Base-by-base conservation (phyloP, 2,797 vertebrate genomes). In the Aselliscus stoliczkanus region DNA sequence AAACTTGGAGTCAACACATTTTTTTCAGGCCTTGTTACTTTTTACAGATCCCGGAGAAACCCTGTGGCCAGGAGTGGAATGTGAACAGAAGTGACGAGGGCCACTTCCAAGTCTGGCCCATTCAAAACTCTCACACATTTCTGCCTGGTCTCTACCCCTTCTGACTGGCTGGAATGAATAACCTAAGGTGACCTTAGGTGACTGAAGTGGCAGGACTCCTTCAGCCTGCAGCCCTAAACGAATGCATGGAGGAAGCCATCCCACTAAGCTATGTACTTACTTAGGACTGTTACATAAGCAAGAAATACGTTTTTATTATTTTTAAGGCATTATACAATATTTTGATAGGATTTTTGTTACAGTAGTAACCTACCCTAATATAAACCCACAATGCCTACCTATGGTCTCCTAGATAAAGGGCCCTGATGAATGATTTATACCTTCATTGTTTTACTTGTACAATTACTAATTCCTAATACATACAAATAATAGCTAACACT, bases 391-490 rank as follows among this genome's bases (percentile, higher is more conserved):
- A 15, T 37, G n/a, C 65, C 42, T 90, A 12, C n/a, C n/a, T 7
- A 77, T 37, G 52, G 18, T 72, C 73, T 64, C 47, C 42, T 1
- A 90, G 62, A 58, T 42, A 89, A 58, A 70, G 21, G 47, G 27
- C 20, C 77, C 85, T 56, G 25, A 42, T 77, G 70, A 79, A 67
- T 67, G 76, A 88, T 52, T 93, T 81, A 79, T 13, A 86, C 47
- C 65, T 85, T 67, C 39, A 39, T 50, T 72, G 83, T 85, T 89
- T 89, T 62, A 92, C 42, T 50, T 70, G 10, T 17, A 20, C 69
- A 80, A 69, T 89, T 84, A 62, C 47, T 77, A 85, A 95, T 18
- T 88, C 31, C 52, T 80, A 92, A 95, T 94, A 92, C 83, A 95
- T 94, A 92, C 83, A 93, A 93, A 44, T 20, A 80, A 82, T 8